These are phyloP conservation scores for Oncorhynchus kisutch DNA, from an alignment of 2,113 vertebrate species.

Conservation along the genomic window DNA sequence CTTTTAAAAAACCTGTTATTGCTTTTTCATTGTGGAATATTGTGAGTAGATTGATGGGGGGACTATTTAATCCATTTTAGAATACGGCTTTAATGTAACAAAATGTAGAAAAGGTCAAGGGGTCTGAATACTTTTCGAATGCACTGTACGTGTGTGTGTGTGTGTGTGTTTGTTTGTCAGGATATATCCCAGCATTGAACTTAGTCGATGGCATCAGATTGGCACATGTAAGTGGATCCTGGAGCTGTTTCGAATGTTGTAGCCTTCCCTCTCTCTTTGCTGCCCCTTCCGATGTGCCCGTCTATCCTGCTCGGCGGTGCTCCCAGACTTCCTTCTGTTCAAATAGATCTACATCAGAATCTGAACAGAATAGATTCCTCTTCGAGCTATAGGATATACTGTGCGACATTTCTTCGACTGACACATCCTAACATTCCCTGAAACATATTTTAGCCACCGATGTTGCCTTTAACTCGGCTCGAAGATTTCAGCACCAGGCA, in stretches of 20 bases:
- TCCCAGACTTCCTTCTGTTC: conserved; percentile 62
- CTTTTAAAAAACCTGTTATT: no score
- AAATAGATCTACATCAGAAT: conserved; percentile 41
- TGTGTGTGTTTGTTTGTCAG: no score
- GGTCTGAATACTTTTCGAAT: no score
- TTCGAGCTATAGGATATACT: background rate
- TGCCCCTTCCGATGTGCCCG: conserved; percentile 46
- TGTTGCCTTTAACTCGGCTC: background rate
- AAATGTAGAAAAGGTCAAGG: no score
- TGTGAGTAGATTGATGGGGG: no score
- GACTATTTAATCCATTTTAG: no score
- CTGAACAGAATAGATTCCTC: conserved; percentile 14
- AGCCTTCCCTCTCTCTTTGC: background rate
- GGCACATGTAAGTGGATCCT: background rate
- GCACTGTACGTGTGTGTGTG: no score
- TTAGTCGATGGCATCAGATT: no score
- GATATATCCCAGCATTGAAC: no score
- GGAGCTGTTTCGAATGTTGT: background rate
- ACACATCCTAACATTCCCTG: background rate
- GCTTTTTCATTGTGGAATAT: no score
- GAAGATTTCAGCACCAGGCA: conserved; percentile 29
- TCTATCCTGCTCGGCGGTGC: conserved; percentile 75
- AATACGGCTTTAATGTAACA: no score
- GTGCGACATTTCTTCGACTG: background rate
- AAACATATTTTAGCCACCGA: background rate